Evolutionary conservation across 2,113 vertebrate species (phyloP).

Genomic region (Argyrosomus japonicus): DNA sequence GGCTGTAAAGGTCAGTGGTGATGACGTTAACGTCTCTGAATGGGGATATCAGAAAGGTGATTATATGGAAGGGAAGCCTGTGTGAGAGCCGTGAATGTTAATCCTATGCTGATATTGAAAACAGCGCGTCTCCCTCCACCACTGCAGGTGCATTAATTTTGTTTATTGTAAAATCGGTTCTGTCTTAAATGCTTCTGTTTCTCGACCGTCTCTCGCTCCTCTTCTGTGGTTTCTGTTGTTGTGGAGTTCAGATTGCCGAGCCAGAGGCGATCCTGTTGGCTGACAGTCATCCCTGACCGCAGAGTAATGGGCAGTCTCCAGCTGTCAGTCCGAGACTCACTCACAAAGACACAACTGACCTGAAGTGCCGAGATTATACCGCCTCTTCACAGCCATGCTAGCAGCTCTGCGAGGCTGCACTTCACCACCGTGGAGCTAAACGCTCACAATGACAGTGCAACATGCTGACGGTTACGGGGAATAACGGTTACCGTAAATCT

Average conservation of each 20-base stretch:
- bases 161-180: neutral
- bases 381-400: neutral
- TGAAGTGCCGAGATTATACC: neutral
- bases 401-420: neutral
- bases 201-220: neutral
- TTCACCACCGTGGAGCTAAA: neutral
- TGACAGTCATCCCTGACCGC: conserved; percentile 22
- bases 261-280: conserved; percentile 40
- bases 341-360: neutral
- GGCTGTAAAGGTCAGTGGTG: conserved; percentile 54
- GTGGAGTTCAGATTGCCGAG: conserved; percentile 1
- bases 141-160: neutral
- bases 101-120: conserved; percentile 19
- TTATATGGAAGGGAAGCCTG: conserved; percentile 40
- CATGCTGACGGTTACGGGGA: too few relatives aligned
- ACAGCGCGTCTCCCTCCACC: neutral
- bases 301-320: conserved; percentile 31
- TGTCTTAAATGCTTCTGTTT: conserved; percentile 9
- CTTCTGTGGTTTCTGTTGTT: conserved; percentile 23
- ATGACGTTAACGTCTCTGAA: conserved; percentile 46
- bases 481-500: neutral
- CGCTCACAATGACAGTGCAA: neutral
- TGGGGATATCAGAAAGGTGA: conserved; percentile 51
- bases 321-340: neutral
- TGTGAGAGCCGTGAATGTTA: conserved; percentile 11